These are phyloP conservation scores for Sarcophaga carnaria DNA, from an alignment of 2,888 invertebrate genomes.

Conservation along the genomic window DNA sequence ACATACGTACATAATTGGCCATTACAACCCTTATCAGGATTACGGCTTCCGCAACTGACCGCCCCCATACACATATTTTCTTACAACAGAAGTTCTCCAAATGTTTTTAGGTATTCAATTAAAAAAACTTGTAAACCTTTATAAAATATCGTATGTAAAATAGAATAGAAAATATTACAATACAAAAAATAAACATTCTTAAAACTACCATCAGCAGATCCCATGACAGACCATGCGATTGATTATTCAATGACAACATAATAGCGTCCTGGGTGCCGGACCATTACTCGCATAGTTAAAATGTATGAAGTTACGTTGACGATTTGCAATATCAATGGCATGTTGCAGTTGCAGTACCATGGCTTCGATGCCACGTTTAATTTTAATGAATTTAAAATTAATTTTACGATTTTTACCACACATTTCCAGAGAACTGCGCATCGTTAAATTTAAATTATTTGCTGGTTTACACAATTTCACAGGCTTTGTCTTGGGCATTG, in stretches of 20 bases:
- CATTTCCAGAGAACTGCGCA: slow-evolving; percentile 72
- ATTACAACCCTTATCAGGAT: too few species aligned
- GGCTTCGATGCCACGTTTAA: slow-evolving; percentile 74
- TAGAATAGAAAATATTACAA: neutral
- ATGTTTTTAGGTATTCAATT: too few species aligned
- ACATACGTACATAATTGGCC: too few species aligned
- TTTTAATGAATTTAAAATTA: slow-evolving; percentile 73
- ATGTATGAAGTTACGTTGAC: slow-evolving; percentile 73
- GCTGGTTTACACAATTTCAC: slow-evolving; percentile 26
- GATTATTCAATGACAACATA: slow-evolving; percentile 72
- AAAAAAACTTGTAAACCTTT: too few species aligned
- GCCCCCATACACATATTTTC: too few species aligned
- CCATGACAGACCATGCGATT: neutral
- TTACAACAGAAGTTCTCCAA: too few species aligned
- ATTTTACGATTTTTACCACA: slow-evolving; percentile 71
- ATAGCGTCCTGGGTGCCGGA: slow-evolving; percentile 60
- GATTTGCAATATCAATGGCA: slow-evolving; percentile 72
- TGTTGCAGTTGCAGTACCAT: slow-evolving; percentile 71
- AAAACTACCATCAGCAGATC: neutral
- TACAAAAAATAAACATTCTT: neutral
- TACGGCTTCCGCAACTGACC: too few species aligned
- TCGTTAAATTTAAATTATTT: slow-evolving; percentile 35
- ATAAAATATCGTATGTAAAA: too few species aligned
- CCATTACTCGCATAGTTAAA: slow-evolving; percentile 56
- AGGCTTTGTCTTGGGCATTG: neutral